Conservation (phyloP, 2,888 invertebrate species). For the Dasypogon diadema region DNA sequence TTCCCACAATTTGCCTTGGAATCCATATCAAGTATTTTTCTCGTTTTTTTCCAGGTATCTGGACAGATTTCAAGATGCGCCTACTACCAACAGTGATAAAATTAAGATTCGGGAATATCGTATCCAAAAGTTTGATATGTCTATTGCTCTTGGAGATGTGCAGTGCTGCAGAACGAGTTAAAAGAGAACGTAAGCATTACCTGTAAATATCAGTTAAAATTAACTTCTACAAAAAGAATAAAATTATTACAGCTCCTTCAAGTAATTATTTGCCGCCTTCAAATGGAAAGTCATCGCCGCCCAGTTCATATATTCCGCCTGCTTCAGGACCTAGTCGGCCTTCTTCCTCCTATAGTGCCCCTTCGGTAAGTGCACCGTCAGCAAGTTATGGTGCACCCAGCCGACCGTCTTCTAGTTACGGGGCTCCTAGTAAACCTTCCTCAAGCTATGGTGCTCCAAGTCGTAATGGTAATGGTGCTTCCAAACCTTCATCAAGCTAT, state of each 20-base stretch:
- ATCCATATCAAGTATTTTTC: not conserved
- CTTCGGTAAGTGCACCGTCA: slow-evolving; percentile 59
- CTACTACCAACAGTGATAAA: not conserved
- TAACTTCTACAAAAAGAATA: too few relatives aligned
- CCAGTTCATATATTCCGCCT: slow-evolving; percentile 72
- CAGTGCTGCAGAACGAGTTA: not conserved
- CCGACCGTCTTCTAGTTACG: slow-evolving; percentile 65
- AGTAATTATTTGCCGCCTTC: slow-evolving; percentile 66
- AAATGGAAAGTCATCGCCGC: slow-evolving; percentile 67
- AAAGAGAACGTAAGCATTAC: slow-evolving; percentile 62
- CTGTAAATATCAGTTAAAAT: not conserved
- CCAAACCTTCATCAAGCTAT: slow-evolving; percentile 65
- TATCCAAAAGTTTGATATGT: not conserved
- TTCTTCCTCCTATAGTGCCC: slow-evolving; percentile 63
- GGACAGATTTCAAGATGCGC: slow-evolving; percentile 7
- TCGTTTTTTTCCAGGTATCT: slow-evolving; percentile 16
- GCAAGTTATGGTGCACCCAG: slow-evolving; percentile 61
- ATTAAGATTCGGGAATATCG: not conserved
- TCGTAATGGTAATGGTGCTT: slow-evolving; percentile 57
- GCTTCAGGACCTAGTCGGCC: slow-evolving; percentile 63
- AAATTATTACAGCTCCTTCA: slow-evolving; percentile 62
- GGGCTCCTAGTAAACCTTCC: slow-evolving; percentile 62
- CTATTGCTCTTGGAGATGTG: not conserved
- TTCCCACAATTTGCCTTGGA: slow-evolving; percentile 12
- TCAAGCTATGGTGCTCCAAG: slow-evolving; percentile 70